Conservation (phyloP, 2,797 vertebrate species). For the Chanos chanos region DNA sequence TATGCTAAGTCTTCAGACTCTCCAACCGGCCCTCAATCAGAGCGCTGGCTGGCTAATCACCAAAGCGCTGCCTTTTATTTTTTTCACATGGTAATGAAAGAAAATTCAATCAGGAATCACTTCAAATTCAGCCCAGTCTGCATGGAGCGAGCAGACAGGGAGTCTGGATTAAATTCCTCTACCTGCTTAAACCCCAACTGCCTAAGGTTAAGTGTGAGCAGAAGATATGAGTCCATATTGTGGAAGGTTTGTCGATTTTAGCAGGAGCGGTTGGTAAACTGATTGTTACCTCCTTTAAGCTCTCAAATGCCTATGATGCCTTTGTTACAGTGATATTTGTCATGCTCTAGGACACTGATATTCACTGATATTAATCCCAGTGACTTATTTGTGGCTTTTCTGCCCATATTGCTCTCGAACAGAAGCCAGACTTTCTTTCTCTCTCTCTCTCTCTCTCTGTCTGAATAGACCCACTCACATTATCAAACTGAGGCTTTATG, state of each 20-base stretch:
- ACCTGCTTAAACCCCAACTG: conserved; percentile 11
- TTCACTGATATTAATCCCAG: too few species aligned
- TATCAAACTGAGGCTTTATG: too few species aligned
- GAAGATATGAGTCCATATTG: conserved; percentile 21
- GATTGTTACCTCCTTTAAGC: conserved; percentile 5
- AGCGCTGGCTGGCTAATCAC: conserved; percentile 10
- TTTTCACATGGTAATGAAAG: conserved; percentile 3
- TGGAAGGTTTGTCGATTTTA: conserved; percentile 16
- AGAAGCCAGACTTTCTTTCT: neutral
- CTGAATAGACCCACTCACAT: too few species aligned
- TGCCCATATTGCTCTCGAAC: too few species aligned
- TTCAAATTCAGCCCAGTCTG: conserved; percentile 1
- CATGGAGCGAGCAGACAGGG: neutral
- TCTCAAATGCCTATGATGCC: neutral
- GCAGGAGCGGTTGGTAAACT: neutral
- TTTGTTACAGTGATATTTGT: too few species aligned
- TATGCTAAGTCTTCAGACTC: neutral
- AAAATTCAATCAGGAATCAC: conserved; percentile 17
- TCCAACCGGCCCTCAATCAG: conserved; percentile 1
- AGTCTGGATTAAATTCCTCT: conserved; percentile 23
- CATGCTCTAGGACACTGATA: too few species aligned
- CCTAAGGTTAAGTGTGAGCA: conserved; percentile 11
- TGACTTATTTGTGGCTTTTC: too few species aligned
- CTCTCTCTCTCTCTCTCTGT: neutral
- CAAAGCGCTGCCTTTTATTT: neutral